Conservation (phyloP, 2,113 vertebrate genomes). For the Leucopsar rothschildi region DNA sequence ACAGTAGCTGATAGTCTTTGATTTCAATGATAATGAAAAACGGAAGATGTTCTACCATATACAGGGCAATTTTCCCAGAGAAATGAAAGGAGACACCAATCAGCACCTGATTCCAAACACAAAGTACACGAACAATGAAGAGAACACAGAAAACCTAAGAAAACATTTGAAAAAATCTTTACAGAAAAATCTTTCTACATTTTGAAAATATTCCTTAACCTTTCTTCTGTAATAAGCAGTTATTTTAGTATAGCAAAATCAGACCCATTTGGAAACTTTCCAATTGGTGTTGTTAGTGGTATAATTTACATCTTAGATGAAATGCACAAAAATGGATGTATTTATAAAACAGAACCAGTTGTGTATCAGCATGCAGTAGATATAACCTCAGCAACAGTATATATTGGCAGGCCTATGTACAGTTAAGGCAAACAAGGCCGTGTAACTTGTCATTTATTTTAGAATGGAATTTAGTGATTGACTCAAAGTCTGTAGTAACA, state of each 20-base stretch:
- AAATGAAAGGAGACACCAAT: background rate
- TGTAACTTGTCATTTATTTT: background rate
- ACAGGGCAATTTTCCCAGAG: background rate
- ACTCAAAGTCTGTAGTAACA: background rate
- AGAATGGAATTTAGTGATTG: background rate
- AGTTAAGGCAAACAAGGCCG: background rate
- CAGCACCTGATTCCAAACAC: background rate
- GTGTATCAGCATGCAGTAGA: background rate
- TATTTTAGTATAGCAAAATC: background rate
- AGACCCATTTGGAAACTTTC: background rate
- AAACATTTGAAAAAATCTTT: background rate
- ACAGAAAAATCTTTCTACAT: background rate
- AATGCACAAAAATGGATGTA: background rate
- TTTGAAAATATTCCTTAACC: background rate
- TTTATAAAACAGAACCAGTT: background rate
- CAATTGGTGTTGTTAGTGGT: background rate
- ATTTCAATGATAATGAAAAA: constrained; percentile 4
- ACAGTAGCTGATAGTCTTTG: constrained; percentile 18
- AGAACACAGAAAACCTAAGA: background rate
- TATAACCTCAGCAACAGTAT: background rate
- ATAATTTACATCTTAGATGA: background rate
- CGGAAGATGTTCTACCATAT: background rate
- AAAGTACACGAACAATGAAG: background rate
- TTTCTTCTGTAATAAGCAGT: background rate
- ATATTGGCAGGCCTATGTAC: background rate